These are phyloP conservation scores for Tricholaema leucomelas DNA, from an alignment of 2,113 vertebrate genomes.

Conservation along the genomic window DNA sequence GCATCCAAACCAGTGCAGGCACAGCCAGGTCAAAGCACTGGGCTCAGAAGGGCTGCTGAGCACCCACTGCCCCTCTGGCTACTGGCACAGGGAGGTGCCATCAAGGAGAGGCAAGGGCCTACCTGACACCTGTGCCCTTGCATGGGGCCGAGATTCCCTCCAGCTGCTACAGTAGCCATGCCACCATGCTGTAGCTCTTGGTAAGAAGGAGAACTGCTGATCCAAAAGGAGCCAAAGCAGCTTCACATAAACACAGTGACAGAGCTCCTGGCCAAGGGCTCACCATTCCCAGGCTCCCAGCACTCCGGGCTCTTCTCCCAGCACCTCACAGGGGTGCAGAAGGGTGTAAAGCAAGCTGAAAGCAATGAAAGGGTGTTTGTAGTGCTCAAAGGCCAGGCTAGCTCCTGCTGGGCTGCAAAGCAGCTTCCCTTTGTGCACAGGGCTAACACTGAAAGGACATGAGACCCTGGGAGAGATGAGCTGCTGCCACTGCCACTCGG, in stretches of 20 bases:
- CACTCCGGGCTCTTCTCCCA: neutral
- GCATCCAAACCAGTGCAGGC: fast-evolving
- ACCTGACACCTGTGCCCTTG: neutral
- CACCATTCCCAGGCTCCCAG: neutral
- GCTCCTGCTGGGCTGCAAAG: neutral
- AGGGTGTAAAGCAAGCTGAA: neutral
- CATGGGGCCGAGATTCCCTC: neutral
- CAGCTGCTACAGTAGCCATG: neutral
- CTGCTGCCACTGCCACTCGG: fast-evolving
- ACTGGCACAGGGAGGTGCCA: neutral
- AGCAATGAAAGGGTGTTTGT: neutral
- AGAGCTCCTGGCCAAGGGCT: neutral
- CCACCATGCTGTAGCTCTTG: neutral
- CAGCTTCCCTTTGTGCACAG: neutral
- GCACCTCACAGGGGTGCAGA: neutral
- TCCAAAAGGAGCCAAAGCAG: neutral
- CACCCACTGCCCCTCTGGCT: neutral
- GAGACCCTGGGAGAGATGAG: neutral
- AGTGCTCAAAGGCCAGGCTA: neutral
- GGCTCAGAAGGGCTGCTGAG: neutral
- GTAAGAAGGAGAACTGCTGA: neutral
- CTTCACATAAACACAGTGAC: neutral
- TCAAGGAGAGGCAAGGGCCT: neutral
- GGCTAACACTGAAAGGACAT: neutral
- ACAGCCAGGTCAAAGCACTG: neutral